Percentiles rank a stretch among this genome's conserved stretches.
Conservation (phyloP, 2,797 vertebrate genomes). For the Ambastaia sidthimunki region DNA sequence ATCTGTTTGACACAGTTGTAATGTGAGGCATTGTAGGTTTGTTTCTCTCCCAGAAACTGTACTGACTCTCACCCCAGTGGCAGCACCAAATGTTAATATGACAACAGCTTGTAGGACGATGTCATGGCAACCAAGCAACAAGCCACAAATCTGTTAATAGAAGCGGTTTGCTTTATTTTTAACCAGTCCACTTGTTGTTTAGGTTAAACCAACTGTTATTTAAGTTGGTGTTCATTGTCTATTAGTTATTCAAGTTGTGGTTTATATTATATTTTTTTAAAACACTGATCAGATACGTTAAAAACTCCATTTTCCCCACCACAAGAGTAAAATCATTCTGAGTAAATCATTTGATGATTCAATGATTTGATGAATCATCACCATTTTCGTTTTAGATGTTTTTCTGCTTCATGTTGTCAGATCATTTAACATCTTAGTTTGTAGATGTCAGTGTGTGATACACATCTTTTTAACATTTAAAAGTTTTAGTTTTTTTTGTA, state of each 20-base stretch:
- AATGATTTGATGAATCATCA: conserved; percentile 40
- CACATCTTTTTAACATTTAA: conserved; percentile 30
- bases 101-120: conserved; percentile 60
- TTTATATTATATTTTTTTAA: conserved; percentile 41
- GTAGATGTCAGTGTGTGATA: conserved; percentile 42
- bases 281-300: conserved; percentile 34
- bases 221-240: conserved; percentile 54
- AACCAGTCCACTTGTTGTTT: conserved; percentile 56
- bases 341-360: not conserved
- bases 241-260: conserved; percentile 42
- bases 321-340: conserved; percentile 40
- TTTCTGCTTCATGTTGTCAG: conserved; percentile 38
- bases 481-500: conserved; percentile 20
- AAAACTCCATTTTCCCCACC: conserved; percentile 37
- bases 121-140: conserved; percentile 60
- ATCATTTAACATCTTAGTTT: conserved; percentile 36
- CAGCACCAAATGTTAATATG: conserved; percentile 62
- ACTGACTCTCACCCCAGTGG: conserved; percentile 60
- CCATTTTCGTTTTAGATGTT: conserved; percentile 14
- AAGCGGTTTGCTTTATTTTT: conserved; percentile 57
- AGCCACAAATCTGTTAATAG: conserved; percentile 53
- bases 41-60: conserved; percentile 54
- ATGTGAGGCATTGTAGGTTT: conserved; percentile 54
- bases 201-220: conserved; percentile 54
- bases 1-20: conserved; percentile 57